These are phyloP conservation scores for Sinhomidia bicolor DNA, from an alignment of 2,888 invertebrate species.

Conservation along the genomic window DNA sequence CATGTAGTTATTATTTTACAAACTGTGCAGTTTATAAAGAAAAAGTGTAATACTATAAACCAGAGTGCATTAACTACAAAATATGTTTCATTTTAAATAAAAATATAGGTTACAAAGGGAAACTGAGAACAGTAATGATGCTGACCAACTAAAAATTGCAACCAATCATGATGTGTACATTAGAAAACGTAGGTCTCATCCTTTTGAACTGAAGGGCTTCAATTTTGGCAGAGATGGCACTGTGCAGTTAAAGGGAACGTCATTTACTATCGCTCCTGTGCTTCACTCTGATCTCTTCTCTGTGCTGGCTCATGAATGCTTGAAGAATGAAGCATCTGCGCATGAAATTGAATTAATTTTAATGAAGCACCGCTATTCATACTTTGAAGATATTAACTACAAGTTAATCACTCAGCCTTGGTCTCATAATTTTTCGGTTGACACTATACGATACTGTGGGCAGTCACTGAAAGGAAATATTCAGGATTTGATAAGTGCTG, in stretches of 20 bases:
- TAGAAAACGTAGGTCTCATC: slow-evolving; percentile 34
- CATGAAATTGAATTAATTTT: slow-evolving; percentile 58
- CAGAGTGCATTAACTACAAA: too few species aligned
- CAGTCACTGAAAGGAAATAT: slow-evolving; percentile 70
- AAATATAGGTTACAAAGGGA: slow-evolving; percentile 66
- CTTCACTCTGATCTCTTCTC: slow-evolving; percentile 69
- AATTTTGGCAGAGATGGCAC: slow-evolving; percentile 42
- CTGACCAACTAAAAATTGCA: slow-evolving; percentile 35
- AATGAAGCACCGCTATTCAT: slow-evolving; percentile 59
- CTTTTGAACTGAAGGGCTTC: slow-evolving; percentile 59
- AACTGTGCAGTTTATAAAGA: background rate
- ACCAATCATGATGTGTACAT: slow-evolving; percentile 10
- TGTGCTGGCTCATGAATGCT: slow-evolving; percentile 58
- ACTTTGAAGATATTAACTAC: slow-evolving; percentile 70
- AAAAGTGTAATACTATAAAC: too few species aligned
- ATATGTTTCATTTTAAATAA: background rate
- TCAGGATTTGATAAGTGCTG: slow-evolving; percentile 73
- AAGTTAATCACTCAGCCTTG: slow-evolving; percentile 74
- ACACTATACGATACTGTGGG: slow-evolving; percentile 62
- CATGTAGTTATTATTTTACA: background rate
- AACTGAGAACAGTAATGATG: slow-evolving; percentile 65
- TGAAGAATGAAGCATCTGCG: slow-evolving; percentile 53
- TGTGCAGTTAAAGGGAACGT: slow-evolving; percentile 40
- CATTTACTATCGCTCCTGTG: slow-evolving; percentile 40
- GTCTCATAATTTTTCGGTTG: slow-evolving; percentile 69